Conservation (phyloP, 2,797 vertebrate genomes). For the Rachycentron canadum region DNA sequence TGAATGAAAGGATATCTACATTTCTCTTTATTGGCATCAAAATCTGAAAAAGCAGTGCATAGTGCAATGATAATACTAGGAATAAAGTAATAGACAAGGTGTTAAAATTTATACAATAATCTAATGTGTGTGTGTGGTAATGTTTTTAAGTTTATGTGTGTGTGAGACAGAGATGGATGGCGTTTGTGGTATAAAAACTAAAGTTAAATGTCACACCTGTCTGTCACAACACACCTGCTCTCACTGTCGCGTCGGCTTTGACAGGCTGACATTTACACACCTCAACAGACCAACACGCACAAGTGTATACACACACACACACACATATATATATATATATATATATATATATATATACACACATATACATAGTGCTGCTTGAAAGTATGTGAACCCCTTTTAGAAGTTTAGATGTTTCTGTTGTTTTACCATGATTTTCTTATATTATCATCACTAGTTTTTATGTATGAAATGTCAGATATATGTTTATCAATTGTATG, state of each 20-base stretch:
- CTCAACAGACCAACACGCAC: slow-evolving; percentile 59
- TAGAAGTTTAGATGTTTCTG: too few species aligned
- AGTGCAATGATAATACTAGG: background rate
- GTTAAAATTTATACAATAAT: background rate
- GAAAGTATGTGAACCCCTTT: too few species aligned
- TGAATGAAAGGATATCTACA: background rate
- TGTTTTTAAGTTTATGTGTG: slow-evolving; percentile 1
- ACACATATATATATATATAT: background rate
- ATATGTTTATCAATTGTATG: too few species aligned
- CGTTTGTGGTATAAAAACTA: slow-evolving; percentile 78
- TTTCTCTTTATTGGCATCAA: background rate
- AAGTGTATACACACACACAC: slow-evolving; percentile 14
- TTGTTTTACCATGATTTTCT: too few species aligned
- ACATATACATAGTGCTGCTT: too few species aligned
- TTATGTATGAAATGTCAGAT: too few species aligned
- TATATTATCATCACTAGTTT: too few species aligned
- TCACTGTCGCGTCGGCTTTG: slow-evolving; percentile 70
- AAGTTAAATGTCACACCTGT: slow-evolving; percentile 88
- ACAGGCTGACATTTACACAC: slow-evolving; percentile 85
- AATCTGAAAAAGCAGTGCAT: background rate
- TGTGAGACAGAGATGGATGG: slow-evolving; percentile 80
- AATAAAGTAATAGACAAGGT: background rate
- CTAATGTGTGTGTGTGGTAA: slow-evolving; percentile 1
- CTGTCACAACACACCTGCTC: slow-evolving; percentile 81
- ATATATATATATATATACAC: slow-evolving; percentile 15